Conservation (phyloP, 1,140 invertebrate genomes). For the Ditylenchus dipsaci region DNA sequence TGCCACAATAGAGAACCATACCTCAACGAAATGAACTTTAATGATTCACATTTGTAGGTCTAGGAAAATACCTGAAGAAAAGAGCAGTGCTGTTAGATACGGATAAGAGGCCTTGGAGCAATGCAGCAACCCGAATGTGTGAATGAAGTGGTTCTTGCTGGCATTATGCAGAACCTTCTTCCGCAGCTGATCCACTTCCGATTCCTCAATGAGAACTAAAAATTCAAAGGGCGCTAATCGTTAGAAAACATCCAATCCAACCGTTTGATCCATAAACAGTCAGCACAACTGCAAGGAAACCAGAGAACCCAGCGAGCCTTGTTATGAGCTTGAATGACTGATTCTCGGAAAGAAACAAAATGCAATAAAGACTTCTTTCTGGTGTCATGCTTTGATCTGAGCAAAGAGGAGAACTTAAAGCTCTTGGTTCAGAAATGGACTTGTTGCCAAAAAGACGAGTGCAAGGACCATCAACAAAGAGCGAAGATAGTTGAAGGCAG, state of each 20-base stretch:
- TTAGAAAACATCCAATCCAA: too few relatives aligned
- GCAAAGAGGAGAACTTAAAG: too few relatives aligned
- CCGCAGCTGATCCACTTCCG: neutral
- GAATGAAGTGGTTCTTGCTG: conserved; percentile 36
- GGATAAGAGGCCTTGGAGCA: conserved; percentile 8
- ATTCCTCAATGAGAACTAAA: neutral
- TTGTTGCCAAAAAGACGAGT: too few relatives aligned
- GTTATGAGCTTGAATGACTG: too few relatives aligned
- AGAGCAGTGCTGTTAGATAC: conserved; percentile 18
- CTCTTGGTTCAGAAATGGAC: too few relatives aligned
- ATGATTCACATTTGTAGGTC: too few relatives aligned
- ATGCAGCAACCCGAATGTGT: conserved; percentile 25
- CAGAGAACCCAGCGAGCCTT: conserved; percentile 16
- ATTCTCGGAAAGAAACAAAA: too few relatives aligned
- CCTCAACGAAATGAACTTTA: conserved; percentile 8
- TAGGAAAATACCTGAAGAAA: conserved; percentile 9
- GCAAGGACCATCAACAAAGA: too few relatives aligned
- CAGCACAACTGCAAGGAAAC: conserved; percentile 19
- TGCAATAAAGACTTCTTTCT: too few relatives aligned
- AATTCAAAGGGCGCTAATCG: neutral
- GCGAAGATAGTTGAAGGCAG: too few relatives aligned
- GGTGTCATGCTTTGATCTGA: too few relatives aligned
- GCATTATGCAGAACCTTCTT: conserved; percentile 21
- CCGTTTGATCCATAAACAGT: conserved; percentile 23
- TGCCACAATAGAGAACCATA: conserved; percentile 20